These are phyloP conservation scores for Patella ulyssiponensis DNA, from an alignment of 2,888 invertebrate genomes.

Conservation along the genomic window DNA sequence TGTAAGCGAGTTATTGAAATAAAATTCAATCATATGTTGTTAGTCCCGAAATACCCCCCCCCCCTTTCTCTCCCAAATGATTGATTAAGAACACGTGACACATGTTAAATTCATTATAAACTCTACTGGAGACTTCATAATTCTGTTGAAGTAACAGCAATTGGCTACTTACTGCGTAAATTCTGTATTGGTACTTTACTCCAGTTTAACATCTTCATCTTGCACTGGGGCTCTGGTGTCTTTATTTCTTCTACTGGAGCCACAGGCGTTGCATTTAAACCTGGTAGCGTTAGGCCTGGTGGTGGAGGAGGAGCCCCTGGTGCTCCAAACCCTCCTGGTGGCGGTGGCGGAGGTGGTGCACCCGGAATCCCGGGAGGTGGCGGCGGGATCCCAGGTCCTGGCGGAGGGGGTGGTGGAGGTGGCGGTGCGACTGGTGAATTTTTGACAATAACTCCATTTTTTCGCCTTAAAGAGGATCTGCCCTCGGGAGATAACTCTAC, in stretches of 20 bases:
- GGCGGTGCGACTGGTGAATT: conserved; percentile 32
- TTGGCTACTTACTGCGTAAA: conserved; percentile 52
- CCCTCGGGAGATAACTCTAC: neutral
- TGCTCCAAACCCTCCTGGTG: conserved; percentile 32
- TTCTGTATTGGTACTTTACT: conserved; percentile 85
- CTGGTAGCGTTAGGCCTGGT: conserved; percentile 37
- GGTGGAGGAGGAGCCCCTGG: conserved; percentile 39
- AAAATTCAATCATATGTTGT: too few species aligned
- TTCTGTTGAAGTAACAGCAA: neutral
- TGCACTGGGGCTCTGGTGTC: conserved; percentile 91
- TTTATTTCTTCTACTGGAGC: conserved; percentile 72
- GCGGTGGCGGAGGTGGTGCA: conserved; percentile 32
- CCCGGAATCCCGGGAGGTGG: conserved; percentile 24
- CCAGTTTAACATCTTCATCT: conserved; percentile 99
- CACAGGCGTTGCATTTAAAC: conserved; percentile 35
- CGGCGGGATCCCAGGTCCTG: conserved; percentile 27
- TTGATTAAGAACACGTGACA: too few species aligned
- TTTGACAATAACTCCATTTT: neutral
- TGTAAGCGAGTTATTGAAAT: too few species aligned
- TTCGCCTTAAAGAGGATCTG: neutral
- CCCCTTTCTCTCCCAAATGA: too few species aligned
- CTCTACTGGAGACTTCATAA: neutral
- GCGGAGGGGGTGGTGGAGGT: conserved; percentile 25
- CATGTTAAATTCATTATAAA: too few species aligned
- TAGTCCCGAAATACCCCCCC: too few species aligned